Percentiles rank a stretch among this genome's conserved stretches.
Evolutionary conservation across 2,113 vertebrate genomes (phyloP).

Genomic region (Lasiurus borealis): DNA sequence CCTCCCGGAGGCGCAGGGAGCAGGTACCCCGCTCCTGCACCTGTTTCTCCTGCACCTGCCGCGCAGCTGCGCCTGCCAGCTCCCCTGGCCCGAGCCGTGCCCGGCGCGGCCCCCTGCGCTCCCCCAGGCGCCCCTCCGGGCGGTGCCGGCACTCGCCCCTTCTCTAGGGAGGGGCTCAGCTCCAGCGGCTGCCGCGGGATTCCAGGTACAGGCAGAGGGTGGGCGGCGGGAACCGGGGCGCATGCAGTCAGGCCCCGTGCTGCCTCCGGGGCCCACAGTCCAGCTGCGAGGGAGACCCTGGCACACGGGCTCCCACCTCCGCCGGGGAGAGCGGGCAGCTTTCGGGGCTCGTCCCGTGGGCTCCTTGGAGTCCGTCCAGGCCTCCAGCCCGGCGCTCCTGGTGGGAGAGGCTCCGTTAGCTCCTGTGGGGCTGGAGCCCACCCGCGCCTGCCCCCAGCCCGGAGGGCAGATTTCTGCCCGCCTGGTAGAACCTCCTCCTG

Average conservation of each 20-base stretch:
- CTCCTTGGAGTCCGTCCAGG: constrained; percentile 56
- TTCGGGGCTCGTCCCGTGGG: neutral
- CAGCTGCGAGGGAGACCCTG: neutral
- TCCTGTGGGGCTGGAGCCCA: neutral
- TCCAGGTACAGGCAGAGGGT: constrained; percentile 82
- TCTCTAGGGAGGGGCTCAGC: constrained; percentile 64
- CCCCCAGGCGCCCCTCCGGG: neutral
- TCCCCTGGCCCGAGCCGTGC: constrained; percentile 46
- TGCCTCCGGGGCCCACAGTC: neutral
- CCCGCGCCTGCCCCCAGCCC: neutral
- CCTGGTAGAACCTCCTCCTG: neutral
- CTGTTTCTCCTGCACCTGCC: constrained; percentile 79
- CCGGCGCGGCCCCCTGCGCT: constrained; percentile 46
- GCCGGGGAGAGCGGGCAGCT: constrained; percentile 23
- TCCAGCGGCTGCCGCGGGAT: constrained; percentile 57
- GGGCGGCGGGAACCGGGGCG: constrained; percentile 42
- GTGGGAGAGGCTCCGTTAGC: constrained; percentile 54
- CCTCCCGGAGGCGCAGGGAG: constrained; percentile 55
- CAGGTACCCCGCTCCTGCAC: constrained; percentile 72
- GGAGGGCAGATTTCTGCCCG: neutral
- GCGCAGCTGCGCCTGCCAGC: constrained; percentile 64
- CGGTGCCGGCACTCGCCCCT: constrained; percentile 47
- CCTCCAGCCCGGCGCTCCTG: constrained; percentile 31
- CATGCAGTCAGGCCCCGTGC: neutral
- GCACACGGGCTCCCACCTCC: neutral